Evolutionary conservation across 2,113 vertebrate species (phyloP), one percentile per base, ranked within the genome.

Genomic region (Merops nubicus): DNA sequence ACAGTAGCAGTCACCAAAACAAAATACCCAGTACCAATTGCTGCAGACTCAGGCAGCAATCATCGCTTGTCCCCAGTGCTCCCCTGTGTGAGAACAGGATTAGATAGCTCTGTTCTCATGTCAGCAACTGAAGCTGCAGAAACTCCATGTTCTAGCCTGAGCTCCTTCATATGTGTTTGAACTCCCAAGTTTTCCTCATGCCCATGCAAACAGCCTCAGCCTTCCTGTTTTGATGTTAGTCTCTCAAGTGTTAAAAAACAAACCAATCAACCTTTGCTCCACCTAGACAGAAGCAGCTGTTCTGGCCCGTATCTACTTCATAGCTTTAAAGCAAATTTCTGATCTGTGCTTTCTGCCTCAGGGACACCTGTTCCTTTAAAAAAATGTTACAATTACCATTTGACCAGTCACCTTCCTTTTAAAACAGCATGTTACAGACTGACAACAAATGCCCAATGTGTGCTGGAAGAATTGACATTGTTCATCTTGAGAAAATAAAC

Each of bases 391-490:
- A 56, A 64, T 65, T 50, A 19, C 29, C 48, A 53, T 42, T 45
- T 95, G 33, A 88, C 64, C 60, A n/a, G 23, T 48, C 38, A 47
- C 63, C 10, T 65, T 54, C 97, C 51, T 84, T 95, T 47, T 96
- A 22, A 91, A 93, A 97, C 95, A 99, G 99, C 92, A 84, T 99
- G 92, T 85, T 99, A 89, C 98, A 99, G 91, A 98, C 97, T 0
- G 99, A 99, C 97, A 97, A 97, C 1, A n/a, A 67, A 1, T 99
- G 99, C 91, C 99, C 99, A 7, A 99, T 99, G 99, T 99, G 99
- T 84, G 99, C 98, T 4, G 98, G 99, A 96, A 98, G 90, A 57
- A 96, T 99, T 76, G 98, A 94, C 4, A 26, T 50, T 7, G 75
- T 63, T 88, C 98, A 99, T 21, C 97, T 99, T 89, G 98, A 97